Evolutionary conservation across 2,113 vertebrate species (phyloP).

Genomic region (Tachysurus vachellii): DNA sequence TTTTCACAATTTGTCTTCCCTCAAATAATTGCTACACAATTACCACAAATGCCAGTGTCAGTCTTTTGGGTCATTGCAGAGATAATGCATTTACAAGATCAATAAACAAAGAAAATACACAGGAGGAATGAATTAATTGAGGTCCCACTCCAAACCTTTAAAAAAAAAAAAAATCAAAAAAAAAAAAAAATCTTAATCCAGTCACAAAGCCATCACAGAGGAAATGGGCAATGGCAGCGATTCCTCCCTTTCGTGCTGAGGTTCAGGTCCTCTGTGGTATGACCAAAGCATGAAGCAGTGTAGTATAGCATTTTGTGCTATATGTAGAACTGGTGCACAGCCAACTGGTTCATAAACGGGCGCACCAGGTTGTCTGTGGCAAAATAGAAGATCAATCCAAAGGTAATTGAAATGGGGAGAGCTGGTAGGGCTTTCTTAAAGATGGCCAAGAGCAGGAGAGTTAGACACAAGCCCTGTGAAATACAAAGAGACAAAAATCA

Average conservation of each 20-base stretch:
- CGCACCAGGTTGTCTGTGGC: slow-evolving; percentile 96
- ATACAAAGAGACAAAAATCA: not conserved
- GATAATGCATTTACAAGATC: slow-evolving; percentile 29
- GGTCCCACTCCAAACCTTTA: slow-evolving; percentile 48
- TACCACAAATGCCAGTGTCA: slow-evolving; percentile 25
- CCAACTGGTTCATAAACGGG: slow-evolving; percentile 95
- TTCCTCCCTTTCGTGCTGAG: slow-evolving; percentile 48
- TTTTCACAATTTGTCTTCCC: not conserved
- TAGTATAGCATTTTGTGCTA: slow-evolving; percentile 69
- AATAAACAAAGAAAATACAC: not conserved
- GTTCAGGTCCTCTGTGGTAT: slow-evolving; percentile 34
- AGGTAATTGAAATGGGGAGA: slow-evolving; percentile 97
- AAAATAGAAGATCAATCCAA: slow-evolving; percentile 98
- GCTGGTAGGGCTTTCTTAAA: slow-evolving; percentile 98
- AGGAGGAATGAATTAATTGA: slow-evolving; percentile 33
- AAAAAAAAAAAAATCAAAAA: too few relatives aligned
- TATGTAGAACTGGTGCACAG: slow-evolving; percentile 97
- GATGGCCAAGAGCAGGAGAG: slow-evolving; percentile 94
- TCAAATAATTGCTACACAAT: slow-evolving; percentile 28
- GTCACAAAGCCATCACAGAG: slow-evolving; percentile 55
- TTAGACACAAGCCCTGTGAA: slow-evolving; percentile 93
- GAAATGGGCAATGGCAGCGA: slow-evolving; percentile 30
- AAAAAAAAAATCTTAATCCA: slow-evolving; percentile 21
- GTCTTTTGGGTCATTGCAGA: slow-evolving; percentile 23
- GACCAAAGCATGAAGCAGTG: slow-evolving; percentile 10